phyloP scores from a whole-genome alignment of 2,113 vertebrate species.

The Zosterops pallidus region DNA sequence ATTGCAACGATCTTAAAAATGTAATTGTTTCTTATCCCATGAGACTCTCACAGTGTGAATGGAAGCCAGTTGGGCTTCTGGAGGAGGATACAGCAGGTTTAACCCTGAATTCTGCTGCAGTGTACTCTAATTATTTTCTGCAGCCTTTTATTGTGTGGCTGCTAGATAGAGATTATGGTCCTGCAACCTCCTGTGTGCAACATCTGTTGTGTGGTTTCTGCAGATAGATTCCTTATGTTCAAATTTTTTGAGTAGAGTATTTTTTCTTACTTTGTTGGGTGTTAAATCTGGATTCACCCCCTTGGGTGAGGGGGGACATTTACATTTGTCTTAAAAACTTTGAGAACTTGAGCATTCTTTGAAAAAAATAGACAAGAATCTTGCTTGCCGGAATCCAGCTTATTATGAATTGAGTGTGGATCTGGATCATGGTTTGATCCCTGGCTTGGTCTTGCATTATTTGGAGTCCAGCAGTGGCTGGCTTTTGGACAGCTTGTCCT shows the following conservation, averaged over 20 bases:
- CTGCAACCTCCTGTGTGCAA: not conserved
- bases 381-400: not conserved
- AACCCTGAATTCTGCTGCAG: not conserved
- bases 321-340: not conserved
- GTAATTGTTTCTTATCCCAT: not conserved
- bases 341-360: not conserved
- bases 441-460: not conserved
- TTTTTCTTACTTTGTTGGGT: not conserved
- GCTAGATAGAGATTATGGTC: not conserved
- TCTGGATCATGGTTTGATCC: not conserved
- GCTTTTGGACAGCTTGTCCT: conserved; percentile 20
- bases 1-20: not conserved
- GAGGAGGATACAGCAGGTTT: not conserved
- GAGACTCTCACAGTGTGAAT: not conserved
- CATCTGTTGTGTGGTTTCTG: not conserved
- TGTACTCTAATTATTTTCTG: not conserved
- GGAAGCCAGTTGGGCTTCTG: not conserved
- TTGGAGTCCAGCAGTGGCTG: not conserved
- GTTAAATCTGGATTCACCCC: not conserved
- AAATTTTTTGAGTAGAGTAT: not conserved
- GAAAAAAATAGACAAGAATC: not conserved
- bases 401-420: not conserved
- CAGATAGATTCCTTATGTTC: not conserved
- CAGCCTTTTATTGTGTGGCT: not conserved
- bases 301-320: not conserved